Conservation (phyloP, 2,888 invertebrate genomes). For the Rhaphigaster nebulosa region DNA sequence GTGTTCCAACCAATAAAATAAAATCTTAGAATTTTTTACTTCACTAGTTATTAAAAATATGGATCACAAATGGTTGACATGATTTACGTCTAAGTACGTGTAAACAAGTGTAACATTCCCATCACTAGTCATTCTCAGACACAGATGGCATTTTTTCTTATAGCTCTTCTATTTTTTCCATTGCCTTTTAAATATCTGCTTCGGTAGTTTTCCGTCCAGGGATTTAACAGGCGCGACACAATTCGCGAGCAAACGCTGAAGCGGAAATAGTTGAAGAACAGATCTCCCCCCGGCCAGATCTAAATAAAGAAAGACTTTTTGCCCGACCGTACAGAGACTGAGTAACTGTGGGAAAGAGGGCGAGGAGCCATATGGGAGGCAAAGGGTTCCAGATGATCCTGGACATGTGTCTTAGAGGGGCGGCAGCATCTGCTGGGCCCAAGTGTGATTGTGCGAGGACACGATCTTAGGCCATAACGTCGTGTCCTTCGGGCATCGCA, state of each 20-base stretch:
- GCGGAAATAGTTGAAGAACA: not conserved
- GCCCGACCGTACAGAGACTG: not conserved
- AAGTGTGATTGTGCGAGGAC: not conserved
- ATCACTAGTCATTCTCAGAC: not conserved
- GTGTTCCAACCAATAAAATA: no score
- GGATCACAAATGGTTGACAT: not conserved
- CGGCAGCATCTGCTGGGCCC: not conserved
- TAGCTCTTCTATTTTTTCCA: no score
- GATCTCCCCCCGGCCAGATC: not conserved
- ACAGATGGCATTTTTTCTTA: not conserved
- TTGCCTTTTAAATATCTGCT: not conserved
- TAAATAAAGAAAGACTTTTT: conserved; percentile 37
- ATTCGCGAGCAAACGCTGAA: not conserved
- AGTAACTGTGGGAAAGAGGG: conserved; percentile 40
- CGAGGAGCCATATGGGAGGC: conserved; percentile 22
- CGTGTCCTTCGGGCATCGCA: no score
- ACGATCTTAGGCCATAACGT: not conserved
- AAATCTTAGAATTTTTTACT: no score
- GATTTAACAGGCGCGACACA: conserved; percentile 14
- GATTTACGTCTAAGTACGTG: not conserved
- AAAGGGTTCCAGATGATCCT: conserved; percentile 38
- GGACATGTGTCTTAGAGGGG: conserved; percentile 16
- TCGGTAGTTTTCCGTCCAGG: not conserved
- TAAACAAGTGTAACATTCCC: not conserved
- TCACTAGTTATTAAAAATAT: not conserved